Evolutionary conservation across 1,140 invertebrate species (phyloP), one percentile per base, ranked within the genome.

Genomic region (Vanessa atalanta): DNA sequence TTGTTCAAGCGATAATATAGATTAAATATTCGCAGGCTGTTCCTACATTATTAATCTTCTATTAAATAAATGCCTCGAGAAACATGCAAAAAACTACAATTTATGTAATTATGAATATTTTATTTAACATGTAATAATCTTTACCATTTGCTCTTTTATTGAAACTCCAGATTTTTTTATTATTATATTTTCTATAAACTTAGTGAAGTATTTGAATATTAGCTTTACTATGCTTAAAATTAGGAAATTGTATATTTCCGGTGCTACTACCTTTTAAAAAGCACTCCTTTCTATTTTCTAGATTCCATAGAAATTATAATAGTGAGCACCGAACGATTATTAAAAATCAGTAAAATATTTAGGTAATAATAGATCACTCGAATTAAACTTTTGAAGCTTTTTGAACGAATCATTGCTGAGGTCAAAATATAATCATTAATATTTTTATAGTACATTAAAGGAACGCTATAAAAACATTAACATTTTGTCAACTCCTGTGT

Each of bases 191-290:
- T 20, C 50, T 53, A 57, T 57, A 57, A 26, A 57, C 20, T 26
- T 57, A 16, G n/a, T 23, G 20, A 70, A 61, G 57, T 70, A 64
- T 70, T 55, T 72, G 66, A 60, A 43, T 67, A 53, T 57, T 23
- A 73, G 55, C 65, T 73, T 48, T 50, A 57, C 23, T 55, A 47
- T 68, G 50, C 50, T 64, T 73, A 51, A 73, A 65, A 26, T 69
- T 68, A 73, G 23, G 43, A 11, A 65, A 73, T 47, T 31, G 48
- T 48, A 53, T 70, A 74, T 65, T 67, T 31, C 43, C 60, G 73
- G 73, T 75, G 73, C 73, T 75, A 75, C 57, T 75, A 66, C n/a
- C 23, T 60, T 61, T 70, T 60, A 61, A 70, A 53, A 67, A 67
- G 73, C 73, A 63, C 48, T 63, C 73, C 65, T 67, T 50, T 75